These are phyloP conservation scores for Aphidius ervi DNA, from an alignment of 1,140 invertebrate species.

Conservation along the genomic window DNA sequence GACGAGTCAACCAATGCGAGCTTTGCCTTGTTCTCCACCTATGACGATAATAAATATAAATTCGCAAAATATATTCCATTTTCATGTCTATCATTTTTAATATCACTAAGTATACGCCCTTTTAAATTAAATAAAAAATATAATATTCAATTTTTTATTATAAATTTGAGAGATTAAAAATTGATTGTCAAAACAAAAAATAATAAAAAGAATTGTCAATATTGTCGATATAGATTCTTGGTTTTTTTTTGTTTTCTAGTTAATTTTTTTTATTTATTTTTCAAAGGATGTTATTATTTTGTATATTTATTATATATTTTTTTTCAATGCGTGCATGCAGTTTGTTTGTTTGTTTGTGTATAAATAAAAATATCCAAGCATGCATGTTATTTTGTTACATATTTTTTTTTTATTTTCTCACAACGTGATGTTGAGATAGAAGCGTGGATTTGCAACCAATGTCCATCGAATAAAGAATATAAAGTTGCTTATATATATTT, in stretches of 20 bases:
- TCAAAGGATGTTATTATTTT: not conserved
- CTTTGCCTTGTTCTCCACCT: conserved; percentile 4
- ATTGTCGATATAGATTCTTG: conserved; percentile 1
- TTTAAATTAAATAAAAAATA: too few relatives aligned
- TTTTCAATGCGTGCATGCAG: too few relatives aligned
- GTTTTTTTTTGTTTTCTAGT: not conserved
- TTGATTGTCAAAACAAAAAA: too few relatives aligned
- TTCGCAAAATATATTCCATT: conserved; percentile 19
- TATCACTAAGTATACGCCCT: too few relatives aligned
- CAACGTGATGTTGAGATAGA: conserved; percentile 26
- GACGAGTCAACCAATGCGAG: conserved; percentile 8
- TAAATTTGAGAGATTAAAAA: too few relatives aligned
- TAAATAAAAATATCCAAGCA: not conserved
- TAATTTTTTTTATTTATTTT: not conserved
- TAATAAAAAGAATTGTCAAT: too few relatives aligned
- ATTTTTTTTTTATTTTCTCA: conserved; percentile 13
- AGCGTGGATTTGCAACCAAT: conserved; percentile 29
- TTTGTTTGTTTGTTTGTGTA: not conserved
- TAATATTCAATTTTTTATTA: too few relatives aligned
- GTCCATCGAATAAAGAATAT: conserved; percentile 5
- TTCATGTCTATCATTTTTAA: conserved; percentile 12
- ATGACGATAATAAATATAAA: too few relatives aligned
- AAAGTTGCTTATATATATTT: not conserved
- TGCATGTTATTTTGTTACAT: not conserved
- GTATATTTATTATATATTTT: not conserved